These are phyloP conservation scores for Bolinopsis microptera DNA, from an alignment of 37 sponge, comb jelly and placozoan species.

Conservation along the genomic window DNA sequence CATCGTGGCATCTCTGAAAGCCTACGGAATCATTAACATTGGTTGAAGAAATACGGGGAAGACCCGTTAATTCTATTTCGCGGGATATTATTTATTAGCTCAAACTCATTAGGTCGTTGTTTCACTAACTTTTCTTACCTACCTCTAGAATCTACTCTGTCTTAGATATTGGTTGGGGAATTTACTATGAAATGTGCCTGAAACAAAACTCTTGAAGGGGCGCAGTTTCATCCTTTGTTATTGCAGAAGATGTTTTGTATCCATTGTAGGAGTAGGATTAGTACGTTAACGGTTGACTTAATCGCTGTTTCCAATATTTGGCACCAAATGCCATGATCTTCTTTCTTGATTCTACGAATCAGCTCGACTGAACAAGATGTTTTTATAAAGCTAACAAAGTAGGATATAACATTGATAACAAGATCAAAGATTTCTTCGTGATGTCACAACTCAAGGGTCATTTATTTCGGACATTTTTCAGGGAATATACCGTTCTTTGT, in stretches of 20 bases:
- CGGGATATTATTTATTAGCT: background rate
- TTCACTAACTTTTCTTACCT: background rate
- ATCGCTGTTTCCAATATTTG: background rate
- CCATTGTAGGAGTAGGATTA: background rate
- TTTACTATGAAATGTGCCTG: background rate
- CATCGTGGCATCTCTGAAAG: constrained; percentile 67
- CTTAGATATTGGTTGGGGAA: background rate
- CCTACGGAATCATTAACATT: constrained; percentile 69
- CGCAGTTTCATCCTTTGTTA: background rate
- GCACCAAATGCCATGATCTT: background rate
- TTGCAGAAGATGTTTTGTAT: background rate
- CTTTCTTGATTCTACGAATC: background rate
- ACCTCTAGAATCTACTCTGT: too few species aligned
- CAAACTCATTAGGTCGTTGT: background rate
- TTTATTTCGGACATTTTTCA: background rate
- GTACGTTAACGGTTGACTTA: background rate
- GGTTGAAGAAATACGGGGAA: background rate
- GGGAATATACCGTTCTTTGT: background rate
- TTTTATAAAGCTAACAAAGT: background rate
- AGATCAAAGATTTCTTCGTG: too few species aligned
- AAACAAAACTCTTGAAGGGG: background rate
- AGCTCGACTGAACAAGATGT: background rate
- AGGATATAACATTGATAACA: too few species aligned
- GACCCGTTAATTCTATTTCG: background rate
- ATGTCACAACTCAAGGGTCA: background rate